Evolutionary conservation across 2,888 invertebrate genomes (phyloP), one percentile per base, ranked within the genome.

Genomic region (Calephelis perditalis): DNA sequence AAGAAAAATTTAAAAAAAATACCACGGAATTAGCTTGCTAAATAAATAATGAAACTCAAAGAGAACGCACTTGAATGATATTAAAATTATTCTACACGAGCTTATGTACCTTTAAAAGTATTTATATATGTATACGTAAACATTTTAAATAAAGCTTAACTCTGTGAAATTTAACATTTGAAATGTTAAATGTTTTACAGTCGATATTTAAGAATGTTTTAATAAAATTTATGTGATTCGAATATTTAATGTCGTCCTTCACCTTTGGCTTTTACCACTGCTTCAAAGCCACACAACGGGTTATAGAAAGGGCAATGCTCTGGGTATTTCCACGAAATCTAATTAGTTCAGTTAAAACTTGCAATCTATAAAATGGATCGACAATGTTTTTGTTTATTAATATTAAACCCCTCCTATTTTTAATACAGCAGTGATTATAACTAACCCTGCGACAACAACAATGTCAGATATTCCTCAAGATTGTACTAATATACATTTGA

Each of bases 291-390:
- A 47, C 12, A 15, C 12, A 15, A 15, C 47, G 3, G 8, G 12
- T 47, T 47, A 15, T 26, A 47, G 12, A 47, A 47, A 47, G 47
- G 47, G 47, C 47, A 47, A 47, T 47, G 47, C 26, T 47, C 47
- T 12, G 12, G 12, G 5, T 15, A 9, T 15, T 47, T 47, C 2
- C 10, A 9, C 9, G 47, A 47, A 15, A 47, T 47, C 47, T 8
- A 12, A 47, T 47, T 47, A 15, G 47, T 8, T 47, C 9, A 5
- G 26, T 15, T 15, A 47, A 47, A 9, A 47, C 8, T 47, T 7
- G 7, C 12, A n/a, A 6, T 12, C n/a, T 3, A 15, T 12, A 9
- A 8, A 47, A 4, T 9, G 12, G 7, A 15, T 47, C 15, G 3
- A 7, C 2, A 46, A 47, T n/a, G 26, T 15, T 47, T 47, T 9